Evolutionary conservation across 53 echinoderm and acorn worm genomes (phyloP).

Genomic region (Henricia sp.): DNA sequence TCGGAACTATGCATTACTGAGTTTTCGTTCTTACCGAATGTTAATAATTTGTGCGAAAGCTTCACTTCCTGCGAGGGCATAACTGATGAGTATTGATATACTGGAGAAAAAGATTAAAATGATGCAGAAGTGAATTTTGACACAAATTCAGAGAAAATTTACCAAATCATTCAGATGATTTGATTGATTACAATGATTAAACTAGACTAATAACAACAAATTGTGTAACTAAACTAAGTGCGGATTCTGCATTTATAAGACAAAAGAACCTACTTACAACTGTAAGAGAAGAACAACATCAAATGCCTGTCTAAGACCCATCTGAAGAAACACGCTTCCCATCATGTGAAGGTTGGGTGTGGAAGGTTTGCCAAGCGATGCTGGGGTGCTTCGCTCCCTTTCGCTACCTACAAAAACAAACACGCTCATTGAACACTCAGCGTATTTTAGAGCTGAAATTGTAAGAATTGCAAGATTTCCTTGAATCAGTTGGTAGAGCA

Average conservation of each 20-base stretch:
- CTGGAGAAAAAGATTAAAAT: conserved; percentile 73
- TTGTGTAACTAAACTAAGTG: no score
- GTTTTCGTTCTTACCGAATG: conserved; percentile 71
- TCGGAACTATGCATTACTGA: no score
- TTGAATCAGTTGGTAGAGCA: no score
- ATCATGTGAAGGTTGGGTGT: conserved; percentile 95
- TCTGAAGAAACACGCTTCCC: conserved; percentile 76
- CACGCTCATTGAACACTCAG: conserved; percentile 81
- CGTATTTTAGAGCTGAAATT: no score
- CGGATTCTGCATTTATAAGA: no score
- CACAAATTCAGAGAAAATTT: no score
- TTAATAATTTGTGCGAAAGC: conserved; percentile 89
- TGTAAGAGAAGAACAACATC: conserved; percentile 84
- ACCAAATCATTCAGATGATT: no score
- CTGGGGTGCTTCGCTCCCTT: conserved; percentile 16
- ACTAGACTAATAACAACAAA: neutral
- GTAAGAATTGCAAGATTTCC: no score
- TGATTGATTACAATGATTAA: no score
- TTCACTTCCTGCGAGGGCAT: conserved; percentile 95
- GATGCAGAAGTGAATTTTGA: no score
- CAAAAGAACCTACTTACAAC: conserved; percentile 83
- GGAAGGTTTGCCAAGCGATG: conserved; percentile 45
- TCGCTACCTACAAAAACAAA: conserved; percentile 10
- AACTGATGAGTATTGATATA: conserved; percentile 93
- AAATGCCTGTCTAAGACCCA: conserved; percentile 79